A percentile compares a stretch with the other conserved stretches of the same genome.
Conservation (phyloP, 2,888 invertebrate species). For the Heliconius charithonia region DNA sequence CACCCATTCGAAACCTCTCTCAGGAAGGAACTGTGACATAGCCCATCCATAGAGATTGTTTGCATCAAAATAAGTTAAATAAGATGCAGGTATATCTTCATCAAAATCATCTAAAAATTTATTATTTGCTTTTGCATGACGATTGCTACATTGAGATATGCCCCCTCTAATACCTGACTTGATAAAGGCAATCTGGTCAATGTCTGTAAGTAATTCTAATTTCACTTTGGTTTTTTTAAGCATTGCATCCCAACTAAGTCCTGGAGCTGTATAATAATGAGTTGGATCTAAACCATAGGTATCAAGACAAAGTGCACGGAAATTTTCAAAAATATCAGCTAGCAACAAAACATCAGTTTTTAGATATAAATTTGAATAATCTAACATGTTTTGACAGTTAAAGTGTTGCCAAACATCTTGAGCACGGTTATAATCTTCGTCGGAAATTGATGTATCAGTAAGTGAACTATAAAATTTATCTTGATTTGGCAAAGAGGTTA, state of each 20-base stretch:
- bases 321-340: background rate
- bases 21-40: background rate
- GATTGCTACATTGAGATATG: constrained; percentile 13
- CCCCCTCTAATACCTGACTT: too few relatives aligned
- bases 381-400: constrained; percentile 23
- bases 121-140: constrained; percentile 35
- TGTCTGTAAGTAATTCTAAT: too few relatives aligned
- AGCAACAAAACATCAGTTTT: constrained; percentile 6
- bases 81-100: background rate
- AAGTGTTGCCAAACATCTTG: constrained; percentile 31
- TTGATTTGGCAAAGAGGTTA: background rate
- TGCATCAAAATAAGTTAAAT: background rate
- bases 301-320: background rate
- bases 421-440: background rate
- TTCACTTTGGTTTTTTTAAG: too few relatives aligned
- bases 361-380: constrained; percentile 30
- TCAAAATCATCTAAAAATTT: constrained; percentile 5
- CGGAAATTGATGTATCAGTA: background rate
- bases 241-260: too few relatives aligned
- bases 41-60: background rate
- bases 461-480: background rate
- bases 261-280: background rate
- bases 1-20: background rate
- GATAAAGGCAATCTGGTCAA: too few relatives aligned
- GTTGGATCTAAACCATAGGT: background rate